Conservation (phyloP, 1,140 invertebrate genomes). For the Zaprionus inermis region DNA sequence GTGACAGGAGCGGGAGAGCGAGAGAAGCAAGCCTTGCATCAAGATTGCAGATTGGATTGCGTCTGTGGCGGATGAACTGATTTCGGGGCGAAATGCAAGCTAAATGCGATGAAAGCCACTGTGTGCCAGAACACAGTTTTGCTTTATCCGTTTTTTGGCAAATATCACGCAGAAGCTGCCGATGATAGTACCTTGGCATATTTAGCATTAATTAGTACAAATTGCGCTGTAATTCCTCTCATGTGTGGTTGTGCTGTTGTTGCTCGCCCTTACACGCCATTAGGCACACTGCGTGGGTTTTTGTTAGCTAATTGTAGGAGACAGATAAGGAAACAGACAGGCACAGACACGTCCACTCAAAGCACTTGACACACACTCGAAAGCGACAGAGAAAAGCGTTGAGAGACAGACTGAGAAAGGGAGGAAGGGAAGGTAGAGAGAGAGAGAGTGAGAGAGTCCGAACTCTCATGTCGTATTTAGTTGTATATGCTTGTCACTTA, state of each 20-base stretch:
- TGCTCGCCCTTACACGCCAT: slow-evolving; percentile 42
- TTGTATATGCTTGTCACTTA: slow-evolving; percentile 70
- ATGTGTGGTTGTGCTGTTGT: slow-evolving; percentile 23
- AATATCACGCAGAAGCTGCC: background rate
- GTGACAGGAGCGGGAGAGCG: background rate
- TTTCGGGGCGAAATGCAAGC: background rate
- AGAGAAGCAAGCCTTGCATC: background rate
- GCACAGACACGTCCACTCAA: slow-evolving; percentile 37
- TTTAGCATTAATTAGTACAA: slow-evolving; percentile 72
- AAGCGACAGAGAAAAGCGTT: slow-evolving; percentile 23
- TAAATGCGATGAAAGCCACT: slow-evolving; percentile 1
- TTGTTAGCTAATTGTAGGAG: slow-evolving; percentile 53
- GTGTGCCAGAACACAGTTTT: too few species aligned
- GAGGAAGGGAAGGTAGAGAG: background rate
- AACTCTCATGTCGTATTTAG: slow-evolving; percentile 57
- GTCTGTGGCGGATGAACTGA: slow-evolving; percentile 3
- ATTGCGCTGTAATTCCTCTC: slow-evolving; percentile 65
- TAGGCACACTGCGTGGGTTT: slow-evolving; percentile 41
- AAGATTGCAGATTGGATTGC: slow-evolving; percentile 12
- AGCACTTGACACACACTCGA: slow-evolving; percentile 39
- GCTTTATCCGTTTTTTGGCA: background rate
- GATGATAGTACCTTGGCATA: slow-evolving; percentile 22
- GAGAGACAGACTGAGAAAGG: slow-evolving; percentile 2
- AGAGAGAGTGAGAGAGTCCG: slow-evolving; percentile 1
- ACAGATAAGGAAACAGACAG: slow-evolving; percentile 18